Conservation (phyloP, 2,888 invertebrate genomes). For the Galeruca laticollis region DNA sequence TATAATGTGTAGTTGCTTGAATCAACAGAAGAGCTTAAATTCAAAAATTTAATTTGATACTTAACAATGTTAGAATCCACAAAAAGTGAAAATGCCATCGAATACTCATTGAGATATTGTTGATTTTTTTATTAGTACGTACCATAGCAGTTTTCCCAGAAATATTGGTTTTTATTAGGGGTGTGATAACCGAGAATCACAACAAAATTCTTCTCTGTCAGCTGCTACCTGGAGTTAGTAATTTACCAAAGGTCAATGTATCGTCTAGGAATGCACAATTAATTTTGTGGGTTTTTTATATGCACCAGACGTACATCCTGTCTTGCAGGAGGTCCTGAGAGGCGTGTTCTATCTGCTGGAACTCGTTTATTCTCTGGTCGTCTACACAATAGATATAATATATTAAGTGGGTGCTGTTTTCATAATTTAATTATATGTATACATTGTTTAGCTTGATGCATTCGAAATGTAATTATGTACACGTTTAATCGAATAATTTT, state of each 20-base stretch:
- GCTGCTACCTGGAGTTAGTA: background rate
- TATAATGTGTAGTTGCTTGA: too few species aligned
- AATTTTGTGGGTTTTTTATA: slow-evolving; percentile 1
- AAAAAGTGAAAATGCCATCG: too few species aligned
- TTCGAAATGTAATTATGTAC: background rate
- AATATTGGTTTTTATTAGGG: background rate
- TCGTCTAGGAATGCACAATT: background rate
- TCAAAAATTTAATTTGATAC: too few species aligned
- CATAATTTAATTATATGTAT: background rate
- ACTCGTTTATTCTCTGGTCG: background rate
- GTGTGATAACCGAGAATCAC: too few species aligned
- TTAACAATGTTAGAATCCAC: too few species aligned
- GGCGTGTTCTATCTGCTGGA: slow-evolving; percentile 21
- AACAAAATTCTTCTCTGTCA: slow-evolving; percentile 1
- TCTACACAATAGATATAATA: slow-evolving; percentile 17
- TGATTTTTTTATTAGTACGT: too few species aligned
- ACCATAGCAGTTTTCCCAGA: background rate
- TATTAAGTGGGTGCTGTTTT: background rate
- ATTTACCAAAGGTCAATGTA: slow-evolving; percentile 5
- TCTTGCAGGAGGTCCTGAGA: slow-evolving; percentile 29
- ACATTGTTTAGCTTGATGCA: background rate
- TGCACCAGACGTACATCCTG: slow-evolving; percentile 23
- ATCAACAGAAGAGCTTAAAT: too few species aligned
- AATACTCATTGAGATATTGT: too few species aligned
- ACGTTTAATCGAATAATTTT: background rate